Percentiles rank a stretch among this genome's conserved stretches.
These are phyloP conservation scores for Beroe ovata DNA, from an alignment of 37 sponge, comb jelly and placozoan genomes.

Conservation along the genomic window DNA sequence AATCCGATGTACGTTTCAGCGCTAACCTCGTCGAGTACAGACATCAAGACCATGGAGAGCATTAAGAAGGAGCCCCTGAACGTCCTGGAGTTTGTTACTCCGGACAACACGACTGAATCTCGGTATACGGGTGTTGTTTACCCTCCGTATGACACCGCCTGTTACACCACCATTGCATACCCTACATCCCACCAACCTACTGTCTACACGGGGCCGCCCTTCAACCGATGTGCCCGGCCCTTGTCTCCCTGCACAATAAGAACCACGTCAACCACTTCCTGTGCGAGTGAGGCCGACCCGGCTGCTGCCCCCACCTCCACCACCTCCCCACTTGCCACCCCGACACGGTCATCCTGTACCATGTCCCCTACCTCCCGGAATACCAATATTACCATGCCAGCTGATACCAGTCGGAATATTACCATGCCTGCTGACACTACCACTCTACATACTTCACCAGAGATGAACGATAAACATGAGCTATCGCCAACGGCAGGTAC, in stretches of 20 bases:
- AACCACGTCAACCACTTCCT: conserved; percentile 7
- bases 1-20: conserved; percentile 36
- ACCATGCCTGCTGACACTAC: conserved; percentile 51
- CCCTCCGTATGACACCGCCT: background rate
- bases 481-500: conserved; percentile 35
- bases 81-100: background rate
- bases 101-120: background rate
- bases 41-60: conserved; percentile 46
- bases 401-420: conserved; percentile 1
- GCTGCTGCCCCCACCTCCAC: conserved; percentile 32
- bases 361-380: background rate
- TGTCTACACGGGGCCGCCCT: conserved; percentile 31
- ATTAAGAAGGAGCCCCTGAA: conserved; percentile 56
- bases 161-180: conserved; percentile 40
- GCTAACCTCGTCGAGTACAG: background rate
- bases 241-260: conserved; percentile 19
- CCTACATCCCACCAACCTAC: conserved; percentile 46
- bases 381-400: background rate
- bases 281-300: background rate
- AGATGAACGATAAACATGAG: background rate
- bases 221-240: conserved; percentile 19
- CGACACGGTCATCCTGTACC: background rate
- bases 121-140: background rate
- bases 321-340: background rate
- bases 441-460: conserved; percentile 24